Conservation (phyloP, 2,113 vertebrate genomes). For the Eudyptes chrysolophus region DNA sequence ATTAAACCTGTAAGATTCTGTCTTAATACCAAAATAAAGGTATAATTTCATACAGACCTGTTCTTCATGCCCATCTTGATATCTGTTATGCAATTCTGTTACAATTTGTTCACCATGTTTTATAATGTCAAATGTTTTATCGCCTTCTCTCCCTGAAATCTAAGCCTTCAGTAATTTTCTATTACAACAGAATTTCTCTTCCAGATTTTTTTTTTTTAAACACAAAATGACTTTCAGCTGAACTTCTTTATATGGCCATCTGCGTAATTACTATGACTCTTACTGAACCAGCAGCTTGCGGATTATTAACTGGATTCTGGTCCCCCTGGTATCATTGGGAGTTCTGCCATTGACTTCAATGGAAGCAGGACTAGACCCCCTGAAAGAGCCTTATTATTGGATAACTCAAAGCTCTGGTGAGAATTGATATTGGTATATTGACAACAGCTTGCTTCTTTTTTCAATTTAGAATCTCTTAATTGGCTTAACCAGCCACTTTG, state of each 20-base stretch:
- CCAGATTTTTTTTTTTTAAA: background rate
- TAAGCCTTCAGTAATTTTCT: background rate
- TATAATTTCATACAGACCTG: background rate
- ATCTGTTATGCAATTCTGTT: background rate
- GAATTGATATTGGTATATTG: background rate
- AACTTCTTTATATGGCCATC: background rate
- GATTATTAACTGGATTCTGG: background rate
- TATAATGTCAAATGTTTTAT: background rate
- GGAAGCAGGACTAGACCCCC: background rate
- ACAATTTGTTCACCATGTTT: background rate
- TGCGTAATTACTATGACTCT: background rate
- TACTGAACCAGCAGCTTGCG: conserved; percentile 13
- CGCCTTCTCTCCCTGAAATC: background rate
- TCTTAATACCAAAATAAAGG: background rate
- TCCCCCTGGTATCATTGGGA: background rate
- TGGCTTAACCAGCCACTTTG: background rate
- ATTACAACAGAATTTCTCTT: background rate
- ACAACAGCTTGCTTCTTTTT: background rate
- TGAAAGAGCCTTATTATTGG: background rate
- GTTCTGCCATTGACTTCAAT: background rate
- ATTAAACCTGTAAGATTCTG: conserved; percentile 30
- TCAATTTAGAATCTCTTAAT: background rate
- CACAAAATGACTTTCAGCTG: background rate
- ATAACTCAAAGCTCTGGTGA: background rate
- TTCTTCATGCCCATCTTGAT: background rate